Percentiles rank a stretch among this genome's conserved stretches.
phyloP scores from a whole-genome alignment of 2,888 invertebrate genomes.

The Callosobruchus maculatus region DNA sequence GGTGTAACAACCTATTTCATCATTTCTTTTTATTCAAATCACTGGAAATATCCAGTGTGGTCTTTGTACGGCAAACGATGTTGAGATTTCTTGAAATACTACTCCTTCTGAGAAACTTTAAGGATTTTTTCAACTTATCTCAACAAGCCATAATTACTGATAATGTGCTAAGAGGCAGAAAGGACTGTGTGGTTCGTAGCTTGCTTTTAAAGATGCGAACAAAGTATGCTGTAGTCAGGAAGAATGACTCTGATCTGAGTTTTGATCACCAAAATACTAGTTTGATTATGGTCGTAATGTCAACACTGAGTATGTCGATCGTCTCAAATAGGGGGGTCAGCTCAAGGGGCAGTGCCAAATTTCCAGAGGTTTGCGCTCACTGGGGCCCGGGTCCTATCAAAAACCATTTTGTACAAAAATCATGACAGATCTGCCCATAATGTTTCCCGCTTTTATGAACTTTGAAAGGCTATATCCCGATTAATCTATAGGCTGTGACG shows the following conservation, averaged over 20 bases:
- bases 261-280: too few relatives aligned
- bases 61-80: not conserved
- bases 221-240: not conserved
- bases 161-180: not conserved
- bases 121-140: not conserved
- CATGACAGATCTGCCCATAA: too few relatives aligned
- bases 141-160: not conserved
- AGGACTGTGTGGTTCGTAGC: not conserved
- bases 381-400: too few relatives aligned
- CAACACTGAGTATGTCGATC: too few relatives aligned
- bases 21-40: not conserved
- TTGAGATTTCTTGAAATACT: not conserved
- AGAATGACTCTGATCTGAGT: not conserved
- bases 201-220: not conserved
- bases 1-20: not conserved
- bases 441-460: too few relatives aligned
- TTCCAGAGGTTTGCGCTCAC: too few relatives aligned
- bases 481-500: too few relatives aligned
- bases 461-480: too few relatives aligned
- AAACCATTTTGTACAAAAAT: too few relatives aligned
- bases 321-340: too few relatives aligned
- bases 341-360: too few relatives aligned
- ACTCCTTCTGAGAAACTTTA: not conserved
- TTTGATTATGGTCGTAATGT: too few relatives aligned
- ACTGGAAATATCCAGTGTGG: not conserved